phyloP scores from a whole-genome alignment of 2,888 invertebrate genomes.

The Cheilosia vulpina region DNA sequence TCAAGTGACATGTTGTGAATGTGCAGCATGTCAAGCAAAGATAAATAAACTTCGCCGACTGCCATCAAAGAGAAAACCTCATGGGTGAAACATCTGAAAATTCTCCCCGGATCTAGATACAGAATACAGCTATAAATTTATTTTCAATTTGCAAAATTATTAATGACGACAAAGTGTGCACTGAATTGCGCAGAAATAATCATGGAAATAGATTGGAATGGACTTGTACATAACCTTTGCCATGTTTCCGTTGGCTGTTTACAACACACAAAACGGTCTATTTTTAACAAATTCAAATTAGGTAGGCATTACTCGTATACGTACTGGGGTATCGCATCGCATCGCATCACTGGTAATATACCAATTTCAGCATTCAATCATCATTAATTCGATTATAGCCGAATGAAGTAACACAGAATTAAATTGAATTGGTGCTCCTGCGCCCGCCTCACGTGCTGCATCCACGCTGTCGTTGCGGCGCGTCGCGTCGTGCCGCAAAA shows the following conservation, averaged over 20 bases:
- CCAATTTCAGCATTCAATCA: constrained; percentile 70
- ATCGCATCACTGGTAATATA: constrained; percentile 46
- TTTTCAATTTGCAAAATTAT: constrained; percentile 19
- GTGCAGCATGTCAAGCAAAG: constrained; percentile 20
- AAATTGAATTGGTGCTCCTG: constrained; percentile 51
- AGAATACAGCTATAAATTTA: neutral
- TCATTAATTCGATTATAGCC: constrained; percentile 66
- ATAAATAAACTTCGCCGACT: constrained; percentile 13
- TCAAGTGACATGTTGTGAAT: constrained; percentile 7
- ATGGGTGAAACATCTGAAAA: constrained; percentile 19
- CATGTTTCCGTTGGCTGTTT: constrained; percentile 28
- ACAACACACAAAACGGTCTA: constrained; percentile 42
- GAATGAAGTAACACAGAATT: constrained; percentile 62
- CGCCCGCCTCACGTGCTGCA: neutral
- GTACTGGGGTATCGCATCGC: neutral
- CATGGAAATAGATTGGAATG: constrained; percentile 20
- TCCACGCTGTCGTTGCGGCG: neutral
- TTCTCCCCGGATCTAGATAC: neutral
- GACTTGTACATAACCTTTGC: neutral
- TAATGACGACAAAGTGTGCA: constrained; percentile 46
- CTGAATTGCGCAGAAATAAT: constrained; percentile 40
- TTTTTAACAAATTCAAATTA: constrained; percentile 52
- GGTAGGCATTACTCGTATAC: constrained; percentile 16
- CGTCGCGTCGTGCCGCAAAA: neutral
- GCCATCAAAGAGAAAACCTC: neutral